Evolutionary conservation across 2,797 vertebrate genomes (phyloP), one percentile per base, ranked within the genome.

Genomic region (Gambelia wislizenii): DNA sequence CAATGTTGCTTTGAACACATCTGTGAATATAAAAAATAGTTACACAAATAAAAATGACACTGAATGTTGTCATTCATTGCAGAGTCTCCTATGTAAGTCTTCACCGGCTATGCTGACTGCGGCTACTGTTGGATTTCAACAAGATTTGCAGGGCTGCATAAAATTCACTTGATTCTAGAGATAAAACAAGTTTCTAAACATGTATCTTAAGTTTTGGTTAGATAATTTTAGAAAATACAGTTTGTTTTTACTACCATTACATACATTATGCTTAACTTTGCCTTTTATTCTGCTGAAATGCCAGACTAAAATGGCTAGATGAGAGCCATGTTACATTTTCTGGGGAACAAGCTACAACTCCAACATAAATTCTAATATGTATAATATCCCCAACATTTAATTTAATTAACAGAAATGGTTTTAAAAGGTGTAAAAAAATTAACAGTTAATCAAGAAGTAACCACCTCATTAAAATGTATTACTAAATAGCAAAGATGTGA

Each of bases 1-100:
- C 99, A 64, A 99, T 99, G 97, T 99, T 99, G 97, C 98, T 99
- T 93, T 99, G 99, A 92, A 99, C 99, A 95, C 99, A 99, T 95
- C 99, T 99, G 93, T 61, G 89, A 90, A 77, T 90, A 56, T 91
- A 2, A 79, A 2, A 83, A 89, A 86, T 75, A 0, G 7, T 13
- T 14, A 85, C 20, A 59, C 95, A 86, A 92, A 47, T 67, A 49
- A 72, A 54, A 83, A 77, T 61, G 12, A 52, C 13, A 52, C 10
- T 75, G n/a, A 27, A 30, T 64, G 20, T 69, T 54, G 27, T 56
- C 49, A 42, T 36, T 25, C 30, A 39, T 70, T 80, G 39, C 3
- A 42, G 9, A 20, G 33, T 18, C 33, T 54, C 22, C 27, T 10
- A 81, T 12, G 54, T 4, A 33, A 72, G 64, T 67, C 64, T 33